Base-by-base conservation (phyloP, 2,797 vertebrate species). In the Esox masquinongy region DNA sequence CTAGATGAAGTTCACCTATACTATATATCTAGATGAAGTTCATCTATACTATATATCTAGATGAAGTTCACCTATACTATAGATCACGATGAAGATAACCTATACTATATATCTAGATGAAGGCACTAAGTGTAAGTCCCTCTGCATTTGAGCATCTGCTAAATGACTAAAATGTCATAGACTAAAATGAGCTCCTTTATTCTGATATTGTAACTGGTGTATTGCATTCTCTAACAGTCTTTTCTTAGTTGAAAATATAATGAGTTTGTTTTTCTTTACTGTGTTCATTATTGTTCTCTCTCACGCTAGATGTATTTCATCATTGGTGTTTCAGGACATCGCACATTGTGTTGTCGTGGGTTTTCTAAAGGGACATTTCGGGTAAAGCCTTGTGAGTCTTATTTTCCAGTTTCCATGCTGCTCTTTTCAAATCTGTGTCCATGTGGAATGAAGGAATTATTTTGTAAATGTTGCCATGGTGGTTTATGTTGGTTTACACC, bases 401-500 rank as follows among this genome's bases (percentile, higher is more conserved):
- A 5, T 19, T 63, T 73, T 61, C 53, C 71, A 73, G 6, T 63
- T 63, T 61, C 53, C 56, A 73, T 19, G 16, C 19, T 39, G 71
- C 34, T 16, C 53, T 22, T 72, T 59, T 16, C 50, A 24, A 70
- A 15, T 29, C 29, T 56, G 12, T 24, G 29, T 34, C 50, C 29
- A 53, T 31, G 56, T 22, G 56, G 56, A 59, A 59, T n/a, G 70
- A 36, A 51, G 43, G 29, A 17, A 66, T n/a, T 17, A 36, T 56
- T n/a, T 24, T 22, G 17, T 36, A 71, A 71, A 26, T 53, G 70
- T 71, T 71, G 70, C 70, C 29, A 24, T 22, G 16, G 70, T 34
- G 7, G 22, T 29, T 70, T 6, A 71, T 71, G 69, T 26, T 1
- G 31, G 24, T 34, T 53, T 81, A 64, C 77, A 74, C 75, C 74